Evolutionary conservation across 1,140 invertebrate species (phyloP), one percentile per base, ranked within the genome.

Genomic region (Popillia japonica): DNA sequence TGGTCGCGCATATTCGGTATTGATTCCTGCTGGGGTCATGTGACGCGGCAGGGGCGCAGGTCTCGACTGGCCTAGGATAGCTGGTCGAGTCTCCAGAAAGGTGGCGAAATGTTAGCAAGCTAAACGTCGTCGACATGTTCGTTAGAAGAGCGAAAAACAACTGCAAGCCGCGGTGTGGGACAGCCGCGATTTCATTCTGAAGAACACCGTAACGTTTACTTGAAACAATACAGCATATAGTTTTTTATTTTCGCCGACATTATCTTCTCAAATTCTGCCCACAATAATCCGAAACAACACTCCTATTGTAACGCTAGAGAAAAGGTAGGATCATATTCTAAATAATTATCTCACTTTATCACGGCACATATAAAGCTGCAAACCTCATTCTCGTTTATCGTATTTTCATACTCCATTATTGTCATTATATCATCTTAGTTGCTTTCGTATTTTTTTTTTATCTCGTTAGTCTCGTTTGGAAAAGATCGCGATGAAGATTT

Each of bases 11-110:
- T n/a, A 14, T 34, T 59, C 72, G 74, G 14, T 79, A 79, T 79
- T 75, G 78, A 79, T 79, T 79, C 40, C 41, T 48, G 75, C 9
- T 6, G 44, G 64, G 72, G 72, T 73, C 72, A 73, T 23, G 72
- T 73, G 72, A 42, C 34, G 14, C 14, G 22, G 8, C n/a, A n/a
- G 23, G 23, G 8, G 72, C 41, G 72, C 41, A 42, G 34, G 72
- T 42, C 34, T 8, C 17, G 72, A 34, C 11, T 55, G n/a, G 72
- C 23, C 72, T n/a, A 40, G 34, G 34, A n/a, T 42, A 40, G 34
- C 34, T 17, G 72, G n/a, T 9, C 34, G 2, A 23, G 34, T 17
- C 20, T 17, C 23, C 72, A 40, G 41, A 40, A 40, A 40, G 72
- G 23, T 42, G 11, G 34, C 72, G 41, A 42, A 17, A 42, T 40